Evolutionary conservation across 2,797 vertebrate genomes (phyloP), one percentile per base, ranked within the genome.

Genomic region (Hirundo rustica): DNA sequence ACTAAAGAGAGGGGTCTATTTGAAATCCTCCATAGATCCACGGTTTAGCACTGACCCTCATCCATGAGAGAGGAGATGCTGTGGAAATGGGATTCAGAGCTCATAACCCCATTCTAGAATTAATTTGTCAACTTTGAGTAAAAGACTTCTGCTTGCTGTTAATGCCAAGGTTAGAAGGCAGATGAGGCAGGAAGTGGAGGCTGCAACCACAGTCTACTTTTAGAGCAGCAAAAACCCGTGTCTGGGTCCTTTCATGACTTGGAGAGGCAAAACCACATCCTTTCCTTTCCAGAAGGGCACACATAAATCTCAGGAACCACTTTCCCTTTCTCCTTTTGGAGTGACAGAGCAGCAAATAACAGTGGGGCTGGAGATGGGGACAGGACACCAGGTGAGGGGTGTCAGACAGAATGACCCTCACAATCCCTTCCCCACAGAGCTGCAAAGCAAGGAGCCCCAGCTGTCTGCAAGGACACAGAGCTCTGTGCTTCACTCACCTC

Each of bases 71-170:
- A 62, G 82, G 54, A 94, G 76, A 62, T 20, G 72, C 73, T 93
- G 85, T 76, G 71, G 88, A 95, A 96, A 95, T 67, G 74, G 64
- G 66, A 93, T 93, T 94, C 70, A 70, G 85, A 88, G 90, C 51
- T 88, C 40, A 68, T 75, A 92, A 78, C 88, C 62, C 74, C 18
- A 48, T 82, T 67, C 73, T 67, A 84, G 83, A 90, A 73, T 42
- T 73, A 45, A 94, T 93, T 79, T 90, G 66, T 86, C 79, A 65
- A 16, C 85, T 92, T 65, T n/a, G 64, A 65, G 53, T 66, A 77
- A 87, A 93, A 94, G 53, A 73, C 51, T 93, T 72, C 58, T 92
- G 45, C 16, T 76, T 76, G 73, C 58, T 81, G n/a, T 23, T 92
- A 73, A 57, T 90, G 83, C 71, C 92, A 64, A 55, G 70, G 83